Evolutionary conservation across 2,888 invertebrate species (phyloP).

Genomic region (Seladonia tumulorum): DNA sequence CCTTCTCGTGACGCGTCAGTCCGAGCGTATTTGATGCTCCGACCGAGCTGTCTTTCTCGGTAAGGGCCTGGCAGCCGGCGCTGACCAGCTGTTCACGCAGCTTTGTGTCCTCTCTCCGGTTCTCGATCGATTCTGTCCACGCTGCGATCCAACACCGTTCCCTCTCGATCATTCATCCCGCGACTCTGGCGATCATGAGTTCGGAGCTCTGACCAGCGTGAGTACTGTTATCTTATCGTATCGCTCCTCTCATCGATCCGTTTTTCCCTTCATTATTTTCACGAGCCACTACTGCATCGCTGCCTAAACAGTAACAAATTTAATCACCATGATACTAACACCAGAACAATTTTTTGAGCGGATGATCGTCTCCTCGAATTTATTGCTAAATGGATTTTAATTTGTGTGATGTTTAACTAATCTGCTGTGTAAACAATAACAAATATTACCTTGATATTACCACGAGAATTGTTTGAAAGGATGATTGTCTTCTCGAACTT

Average conservation of each 20-base stretch:
- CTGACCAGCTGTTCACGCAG: slow-evolving; percentile 27
- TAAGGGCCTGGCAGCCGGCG: slow-evolving; percentile 39
- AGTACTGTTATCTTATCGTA: slow-evolving; percentile 13
- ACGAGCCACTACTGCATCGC: not conserved
- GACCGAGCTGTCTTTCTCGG: slow-evolving; percentile 42
- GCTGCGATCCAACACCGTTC: not conserved
- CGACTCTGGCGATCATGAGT: slow-evolving; percentile 25
- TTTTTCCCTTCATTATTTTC: not conserved
- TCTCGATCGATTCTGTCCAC: slow-evolving; percentile 29
- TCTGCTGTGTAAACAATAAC: no score
- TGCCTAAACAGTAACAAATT: not conserved
- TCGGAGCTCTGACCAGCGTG: not conserved
- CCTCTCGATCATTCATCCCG: slow-evolving; percentile 16
- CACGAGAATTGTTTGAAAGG: no score
- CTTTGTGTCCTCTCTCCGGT: slow-evolving; percentile 20
- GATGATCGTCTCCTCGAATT: not conserved
- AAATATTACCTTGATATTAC: no score
- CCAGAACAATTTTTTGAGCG: not conserved
- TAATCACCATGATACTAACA: not conserved
- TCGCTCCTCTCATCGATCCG: not conserved
- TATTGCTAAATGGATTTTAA: not conserved
- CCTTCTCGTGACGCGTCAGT: slow-evolving; percentile 55
- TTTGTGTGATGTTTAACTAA: no score
- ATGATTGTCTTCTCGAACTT: no score
- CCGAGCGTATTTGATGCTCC: slow-evolving; percentile 46